Evolutionary conservation across 1,140 invertebrate species (phyloP), one percentile per base, ranked within the genome.

Genomic region (Yoshiicerus persimilis): DNA sequence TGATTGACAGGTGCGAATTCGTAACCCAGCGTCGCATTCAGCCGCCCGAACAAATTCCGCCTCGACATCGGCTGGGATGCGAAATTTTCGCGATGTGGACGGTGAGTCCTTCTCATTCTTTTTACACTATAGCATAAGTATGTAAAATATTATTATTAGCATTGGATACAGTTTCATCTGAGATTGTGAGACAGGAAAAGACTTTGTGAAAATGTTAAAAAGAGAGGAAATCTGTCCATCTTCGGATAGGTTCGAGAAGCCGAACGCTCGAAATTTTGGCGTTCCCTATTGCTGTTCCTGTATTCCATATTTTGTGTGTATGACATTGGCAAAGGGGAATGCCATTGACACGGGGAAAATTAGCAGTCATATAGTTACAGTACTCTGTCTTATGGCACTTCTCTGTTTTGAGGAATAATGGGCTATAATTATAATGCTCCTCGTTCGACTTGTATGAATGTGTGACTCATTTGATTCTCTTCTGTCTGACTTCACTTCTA

Each of bases 21-120:
- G 87, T n/a, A 88, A 90, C 56, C 89, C 89, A 27, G 32, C 88
- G n/a, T 86, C 88, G 5, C 87, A 87, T 86, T 30, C 86, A 23
- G 56, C 75, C 25, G 64, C 87, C 32, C 75, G 85, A 84, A 84
- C 86, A 62, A 90, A 90, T 86, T 89, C 89, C 25, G 36, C 85
- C 1, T 85, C 66, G 1, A 88, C 38, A n/a, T 47, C 77, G 16
- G 64, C 30, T 8, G 87, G 86, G 75, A 87, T 88, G 89, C 47
- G 89, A 11, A 75, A 66, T 66, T 88, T 90, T 39, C 87, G 89
- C 16, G 87, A 90, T 66, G 83, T 4, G 20, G 87, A 90, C 25
- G 88, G 89, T 90, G 70, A 88, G 80, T 36, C 36, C 56, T 38
- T 47, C 30, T 16, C n/a, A 39, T 13, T 38, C 27, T 34, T 86